Base-by-base conservation (phyloP, 2,113 vertebrate species). In the Hymenochirus boettgeri region DNA sequence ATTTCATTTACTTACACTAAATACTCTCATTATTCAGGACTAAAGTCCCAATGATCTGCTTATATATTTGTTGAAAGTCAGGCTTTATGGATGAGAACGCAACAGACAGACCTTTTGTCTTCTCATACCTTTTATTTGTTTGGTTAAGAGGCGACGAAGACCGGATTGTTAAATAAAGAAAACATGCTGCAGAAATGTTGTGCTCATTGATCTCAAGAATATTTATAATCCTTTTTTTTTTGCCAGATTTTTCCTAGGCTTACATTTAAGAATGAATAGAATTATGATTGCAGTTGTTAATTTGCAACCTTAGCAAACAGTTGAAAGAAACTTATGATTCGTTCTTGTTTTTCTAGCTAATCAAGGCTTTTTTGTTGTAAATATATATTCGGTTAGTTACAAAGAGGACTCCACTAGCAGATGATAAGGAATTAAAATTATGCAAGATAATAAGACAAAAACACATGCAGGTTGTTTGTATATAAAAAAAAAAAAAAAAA, bases 261-360 rank as follows among this genome's bases (percentile, higher is more conserved):
- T 48, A 33, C 25, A 7, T 50, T 57, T 57, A 18, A 48, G 25
- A 18, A 13, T 69, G 65, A 69, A 69, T 69, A 69, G 57, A 57
- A 27, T 57, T 29, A 19, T 69, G 65, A 69, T 60, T 69, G 56
- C 65, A 60, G 65, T 47, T 53, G 23, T 24, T 69, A 21, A 60
- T 53, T 60, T 52, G 65, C 65, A 69, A 60, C 33, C 17, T 57
- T 35, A 53, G 65, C 57, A 69, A 45, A 69, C 25, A 60, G 33
- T 18, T 27, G 47, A 59, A 59, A 52, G 47, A 31, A 37, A 10
- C 3, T 10, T 24, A 37, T 60, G 54, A 65, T 48, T 65, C n/a
- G 56, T 51, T 27, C 23, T 29, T 24, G 27, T 39, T 56, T 58
- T 57, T 21, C 26, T 51, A 29, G 47, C 64, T 58, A 60, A 69